Evolutionary conservation across 2,888 invertebrate genomes (phyloP).

Genomic region (Odontocerum albicorne): DNA sequence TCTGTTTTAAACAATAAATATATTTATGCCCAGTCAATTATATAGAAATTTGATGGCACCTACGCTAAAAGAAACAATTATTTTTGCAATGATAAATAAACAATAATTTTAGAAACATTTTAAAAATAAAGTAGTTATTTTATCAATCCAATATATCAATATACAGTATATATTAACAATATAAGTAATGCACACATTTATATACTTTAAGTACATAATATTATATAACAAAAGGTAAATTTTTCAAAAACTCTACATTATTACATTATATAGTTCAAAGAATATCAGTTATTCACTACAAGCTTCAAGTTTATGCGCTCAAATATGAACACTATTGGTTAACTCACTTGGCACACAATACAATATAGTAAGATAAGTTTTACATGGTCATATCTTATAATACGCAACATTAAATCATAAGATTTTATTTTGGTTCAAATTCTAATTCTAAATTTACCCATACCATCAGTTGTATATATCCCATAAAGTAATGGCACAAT

Average conservation of each 20-base stretch:
- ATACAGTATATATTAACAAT: too few relatives aligned
- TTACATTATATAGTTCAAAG: neutral
- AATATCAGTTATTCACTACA: neutral
- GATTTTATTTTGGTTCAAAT: constrained; percentile 13
- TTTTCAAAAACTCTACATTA: neutral
- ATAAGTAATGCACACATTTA: neutral
- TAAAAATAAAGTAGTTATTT: too few relatives aligned
- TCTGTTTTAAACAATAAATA: too few relatives aligned
- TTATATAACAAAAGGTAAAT: neutral
- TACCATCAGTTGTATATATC: constrained; percentile 68
- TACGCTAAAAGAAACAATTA: too few relatives aligned
- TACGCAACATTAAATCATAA: constrained; percentile 16
- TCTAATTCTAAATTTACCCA: constrained; percentile 5
- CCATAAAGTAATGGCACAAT: constrained; percentile 78
- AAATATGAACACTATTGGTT: neutral
- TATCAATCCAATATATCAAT: too few relatives aligned
- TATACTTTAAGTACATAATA: neutral
- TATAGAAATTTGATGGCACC: too few relatives aligned
- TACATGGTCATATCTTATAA: constrained; percentile 6
- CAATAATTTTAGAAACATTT: too few relatives aligned
- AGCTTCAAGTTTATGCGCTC: too few relatives aligned
- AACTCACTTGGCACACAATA: neutral
- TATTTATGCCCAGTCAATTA: too few relatives aligned
- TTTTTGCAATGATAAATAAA: too few relatives aligned
- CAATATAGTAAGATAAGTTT: neutral